phyloP scores from a whole-genome alignment of 2,113 vertebrate species.

The Neolamprologus variostigma region DNA sequence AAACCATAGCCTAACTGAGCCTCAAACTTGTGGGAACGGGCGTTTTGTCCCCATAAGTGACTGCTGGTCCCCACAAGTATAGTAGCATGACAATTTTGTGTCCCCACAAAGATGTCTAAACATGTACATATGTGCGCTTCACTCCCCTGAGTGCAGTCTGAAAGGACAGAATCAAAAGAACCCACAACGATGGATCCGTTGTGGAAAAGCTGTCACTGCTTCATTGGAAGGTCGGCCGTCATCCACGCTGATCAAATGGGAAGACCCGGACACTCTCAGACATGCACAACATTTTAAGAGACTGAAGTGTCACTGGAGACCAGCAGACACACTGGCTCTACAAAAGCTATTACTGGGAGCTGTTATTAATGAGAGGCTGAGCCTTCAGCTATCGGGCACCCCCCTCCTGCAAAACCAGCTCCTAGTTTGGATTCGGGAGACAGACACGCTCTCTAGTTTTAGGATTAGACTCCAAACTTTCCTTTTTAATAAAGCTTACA shows the following conservation, averaged over 20 bases:
- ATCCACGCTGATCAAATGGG: background rate
- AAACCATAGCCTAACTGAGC: background rate
- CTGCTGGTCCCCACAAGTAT: accelerated
- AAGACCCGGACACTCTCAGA: background rate
- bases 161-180: background rate
- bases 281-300: background rate
- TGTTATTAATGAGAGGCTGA: background rate
- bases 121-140: accelerated
- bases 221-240: background rate
- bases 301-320: background rate
- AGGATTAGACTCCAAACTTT: background rate
- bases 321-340: background rate
- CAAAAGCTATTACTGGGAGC: background rate
- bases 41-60: background rate
- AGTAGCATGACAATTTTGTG: background rate
- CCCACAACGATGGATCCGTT: background rate
- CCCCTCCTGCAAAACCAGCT: background rate
- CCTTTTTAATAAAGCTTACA: background rate
- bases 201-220: background rate
- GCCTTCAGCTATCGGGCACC: background rate
- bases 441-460: background rate
- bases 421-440: background rate
- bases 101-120: background rate
- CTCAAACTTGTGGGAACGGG: background rate
- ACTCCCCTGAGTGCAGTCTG: background rate